phyloP scores from a whole-genome alignment of 2,888 invertebrate genomes.

The Pediacus dermestoides region DNA sequence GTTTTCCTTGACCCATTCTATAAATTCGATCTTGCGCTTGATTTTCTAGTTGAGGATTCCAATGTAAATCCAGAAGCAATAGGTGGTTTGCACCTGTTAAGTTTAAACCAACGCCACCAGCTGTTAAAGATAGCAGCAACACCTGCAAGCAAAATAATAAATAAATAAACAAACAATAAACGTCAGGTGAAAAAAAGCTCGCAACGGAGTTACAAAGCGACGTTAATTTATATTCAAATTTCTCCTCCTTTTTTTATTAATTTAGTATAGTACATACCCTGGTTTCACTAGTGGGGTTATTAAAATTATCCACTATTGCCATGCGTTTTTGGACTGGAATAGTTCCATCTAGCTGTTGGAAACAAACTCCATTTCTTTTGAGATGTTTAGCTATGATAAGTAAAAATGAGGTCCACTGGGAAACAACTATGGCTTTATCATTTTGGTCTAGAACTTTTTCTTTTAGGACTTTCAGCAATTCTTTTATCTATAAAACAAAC shows the following conservation, averaged over 20 bases:
- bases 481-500: constrained; percentile 26
- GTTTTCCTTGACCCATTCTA: constrained; percentile 80
- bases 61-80: constrained; percentile 86
- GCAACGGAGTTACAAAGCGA: no score
- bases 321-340: constrained; percentile 71
- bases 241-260: not conserved
- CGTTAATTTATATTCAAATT: constrained; percentile 1
- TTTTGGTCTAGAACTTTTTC: constrained; percentile 52
- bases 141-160: constrained; percentile 48
- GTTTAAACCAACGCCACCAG: constrained; percentile 94
- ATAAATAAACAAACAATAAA: not conserved
- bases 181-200: not conserved
- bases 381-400: constrained; percentile 69
- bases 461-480: constrained; percentile 35
- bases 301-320: constrained; percentile 68
- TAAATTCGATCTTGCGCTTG: constrained; percentile 95
- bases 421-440: constrained; percentile 82
- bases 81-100: constrained; percentile 90
- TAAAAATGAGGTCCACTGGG: constrained; percentile 88
- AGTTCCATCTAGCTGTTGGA: constrained; percentile 69
- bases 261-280: constrained; percentile 50
- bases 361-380: constrained; percentile 50
- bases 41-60: constrained; percentile 94
- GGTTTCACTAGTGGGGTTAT: constrained; percentile 57
- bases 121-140: constrained; percentile 82